phyloP scores from a whole-genome alignment of 1,140 invertebrate genomes.

The Drosophila ficusphila region DNA sequence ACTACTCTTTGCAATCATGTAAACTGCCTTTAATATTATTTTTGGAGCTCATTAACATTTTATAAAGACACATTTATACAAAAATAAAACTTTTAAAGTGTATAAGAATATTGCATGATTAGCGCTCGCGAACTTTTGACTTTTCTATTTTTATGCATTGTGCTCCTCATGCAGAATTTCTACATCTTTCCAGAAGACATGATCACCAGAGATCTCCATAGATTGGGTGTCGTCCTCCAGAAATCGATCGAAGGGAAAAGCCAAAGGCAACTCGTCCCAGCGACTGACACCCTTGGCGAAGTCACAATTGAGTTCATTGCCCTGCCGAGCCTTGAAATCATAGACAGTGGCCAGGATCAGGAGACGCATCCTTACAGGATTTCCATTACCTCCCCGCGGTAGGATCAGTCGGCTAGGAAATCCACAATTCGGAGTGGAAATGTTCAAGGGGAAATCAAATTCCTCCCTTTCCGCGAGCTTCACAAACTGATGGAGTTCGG shows the following conservation, averaged over 20 bases:
- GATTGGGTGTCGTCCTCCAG: neutral
- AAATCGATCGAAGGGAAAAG: conserved; percentile 48
- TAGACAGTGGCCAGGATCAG: conserved; percentile 43
- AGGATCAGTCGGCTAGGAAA: conserved; percentile 54
- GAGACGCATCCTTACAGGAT: conserved; percentile 22
- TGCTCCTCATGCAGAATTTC: conserved; percentile 24
- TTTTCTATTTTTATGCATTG: neutral
- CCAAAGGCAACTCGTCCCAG: conserved; percentile 53
- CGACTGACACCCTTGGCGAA: conserved; percentile 40
- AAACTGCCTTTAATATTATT: no score
- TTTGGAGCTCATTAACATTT: no score
- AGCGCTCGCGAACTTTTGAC: no score
- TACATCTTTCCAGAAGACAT: conserved; percentile 32
- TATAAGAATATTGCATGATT: no score
- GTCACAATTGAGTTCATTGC: conserved; percentile 47
- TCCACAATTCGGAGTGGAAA: conserved; percentile 42
- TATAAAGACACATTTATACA: no score
- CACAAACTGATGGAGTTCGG: conserved; percentile 53
- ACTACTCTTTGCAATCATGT: no score
- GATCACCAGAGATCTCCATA: neutral
- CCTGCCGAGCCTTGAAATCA: conserved; percentile 33
- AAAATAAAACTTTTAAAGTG: neutral
- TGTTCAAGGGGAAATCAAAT: conserved; percentile 54
- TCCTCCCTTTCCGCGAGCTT: conserved; percentile 39
- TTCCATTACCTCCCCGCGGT: conserved; percentile 16